These are phyloP conservation scores for Melanotaenia trifasciata DNA, from an alignment of 2,797 vertebrate species.

Conservation along the genomic window DNA sequence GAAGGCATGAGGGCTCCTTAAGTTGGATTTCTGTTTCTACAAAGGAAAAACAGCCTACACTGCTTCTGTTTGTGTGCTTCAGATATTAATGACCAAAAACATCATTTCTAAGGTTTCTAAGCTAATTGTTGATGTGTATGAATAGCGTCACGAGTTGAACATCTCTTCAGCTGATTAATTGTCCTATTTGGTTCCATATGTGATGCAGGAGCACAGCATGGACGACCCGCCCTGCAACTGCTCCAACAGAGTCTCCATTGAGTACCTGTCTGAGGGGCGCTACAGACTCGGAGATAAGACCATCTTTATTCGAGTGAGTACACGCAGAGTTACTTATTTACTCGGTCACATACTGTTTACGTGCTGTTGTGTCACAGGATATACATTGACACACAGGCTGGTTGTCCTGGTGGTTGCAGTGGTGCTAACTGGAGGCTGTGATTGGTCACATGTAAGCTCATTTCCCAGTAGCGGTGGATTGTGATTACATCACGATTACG, in stretches of 20 bases:
- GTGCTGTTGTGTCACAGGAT: slow-evolving; percentile 2
- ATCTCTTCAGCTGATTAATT: not conserved
- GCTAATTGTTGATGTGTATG: not conserved
- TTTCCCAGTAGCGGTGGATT: slow-evolving; percentile 39
- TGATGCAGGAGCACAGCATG: slow-evolving; percentile 87
- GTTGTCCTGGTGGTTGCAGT: not conserved
- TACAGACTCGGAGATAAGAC: slow-evolving; percentile 97
- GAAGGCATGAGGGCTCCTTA: not conserved
- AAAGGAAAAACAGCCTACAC: not conserved
- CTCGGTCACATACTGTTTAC: not conserved
- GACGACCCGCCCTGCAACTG: slow-evolving; percentile 95
- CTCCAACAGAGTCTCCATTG: slow-evolving; percentile 94
- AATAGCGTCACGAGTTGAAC: not conserved
- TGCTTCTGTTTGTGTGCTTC: too few species aligned
- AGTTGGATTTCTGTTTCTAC: not conserved
- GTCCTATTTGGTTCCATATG: not conserved
- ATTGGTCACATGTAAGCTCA: slow-evolving; percentile 40
- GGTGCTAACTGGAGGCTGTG: slow-evolving; percentile 10
- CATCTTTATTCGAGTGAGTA: slow-evolving; percentile 94
- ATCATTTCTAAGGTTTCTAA: too few species aligned
- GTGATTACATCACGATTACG: slow-evolving; percentile 60
- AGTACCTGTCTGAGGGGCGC: slow-evolving; percentile 96
- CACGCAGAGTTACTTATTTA: not conserved
- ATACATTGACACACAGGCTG: not conserved
- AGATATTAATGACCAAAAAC: too few species aligned